A percentile compares a stretch with the other conserved stretches of the same genome.
These are phyloP conservation scores for Paedocypris sp. DNA, from an alignment of 2,113 vertebrate genomes.

Conservation along the genomic window DNA sequence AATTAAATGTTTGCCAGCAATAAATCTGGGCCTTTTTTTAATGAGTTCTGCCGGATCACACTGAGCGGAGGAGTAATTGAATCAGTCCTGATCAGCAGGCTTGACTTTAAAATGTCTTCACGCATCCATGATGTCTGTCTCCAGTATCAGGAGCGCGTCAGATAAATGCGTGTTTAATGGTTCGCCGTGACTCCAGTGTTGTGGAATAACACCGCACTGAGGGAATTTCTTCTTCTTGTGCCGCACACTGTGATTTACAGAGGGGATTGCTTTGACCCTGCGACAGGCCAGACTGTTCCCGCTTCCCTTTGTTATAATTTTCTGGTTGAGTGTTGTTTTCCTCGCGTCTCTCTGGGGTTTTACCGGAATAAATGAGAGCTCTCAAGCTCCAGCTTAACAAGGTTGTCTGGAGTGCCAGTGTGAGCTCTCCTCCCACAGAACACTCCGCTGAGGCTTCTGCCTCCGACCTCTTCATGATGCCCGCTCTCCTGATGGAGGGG, in stretches of 20 bases:
- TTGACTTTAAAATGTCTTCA: background rate
- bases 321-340: conserved; percentile 9
- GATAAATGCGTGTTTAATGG: no score
- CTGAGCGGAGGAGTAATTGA: no score
- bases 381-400: conserved; percentile 8
- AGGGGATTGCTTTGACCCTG: conserved; percentile 9
- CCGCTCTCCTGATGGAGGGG: background rate
- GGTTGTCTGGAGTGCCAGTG: conserved; percentile 1
- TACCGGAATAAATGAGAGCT: conserved; percentile 11
- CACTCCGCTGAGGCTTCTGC: background rate
- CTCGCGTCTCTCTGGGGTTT: conserved; percentile 3
- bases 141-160: background rate
- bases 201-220: no score
- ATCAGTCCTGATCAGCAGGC: no score
- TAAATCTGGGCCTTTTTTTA: no score
- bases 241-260: background rate
- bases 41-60: no score
- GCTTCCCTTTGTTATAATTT: conserved; percentile 27
- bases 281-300: background rate
- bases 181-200: no score
- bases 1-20: no score
- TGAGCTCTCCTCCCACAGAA: conserved; percentile 6
- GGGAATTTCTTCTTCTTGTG: background rate
- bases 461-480: background rate
- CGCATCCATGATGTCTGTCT: background rate